These are phyloP conservation scores for Oophaga pumilio DNA, from an alignment of 2,113 vertebrate genomes.

Conservation along the genomic window DNA sequence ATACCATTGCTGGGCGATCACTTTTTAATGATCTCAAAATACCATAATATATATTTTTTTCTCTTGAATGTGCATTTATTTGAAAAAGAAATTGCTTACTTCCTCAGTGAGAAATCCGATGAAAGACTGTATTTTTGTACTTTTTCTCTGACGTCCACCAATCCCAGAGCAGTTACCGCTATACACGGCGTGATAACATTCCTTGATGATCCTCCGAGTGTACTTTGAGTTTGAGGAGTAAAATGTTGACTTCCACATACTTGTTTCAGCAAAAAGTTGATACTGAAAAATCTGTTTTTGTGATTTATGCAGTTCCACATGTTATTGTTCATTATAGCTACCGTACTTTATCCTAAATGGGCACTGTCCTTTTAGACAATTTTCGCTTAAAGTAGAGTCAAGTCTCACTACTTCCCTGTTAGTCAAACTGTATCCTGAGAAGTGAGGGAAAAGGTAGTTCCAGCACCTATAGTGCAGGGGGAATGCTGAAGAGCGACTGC, in stretches of 20 bases:
- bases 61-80: not conserved
- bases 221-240: not conserved
- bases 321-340: too few species aligned
- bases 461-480: too few species aligned
- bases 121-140: conserved; percentile 19
- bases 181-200: not conserved
- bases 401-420: too few species aligned
- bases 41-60: not conserved
- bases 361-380: too few species aligned
- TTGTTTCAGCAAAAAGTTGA: not conserved
- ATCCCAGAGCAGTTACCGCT: not conserved
- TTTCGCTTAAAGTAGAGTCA: too few species aligned
- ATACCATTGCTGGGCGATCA: not conserved
- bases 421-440: too few species aligned
- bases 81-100: not conserved
- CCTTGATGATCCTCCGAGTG: conserved; percentile 3
- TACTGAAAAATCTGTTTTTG: too few species aligned
- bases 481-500: too few species aligned
- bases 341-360: too few species aligned
- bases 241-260: not conserved
- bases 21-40: not conserved
- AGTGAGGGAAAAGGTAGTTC: too few species aligned
- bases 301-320: too few species aligned
- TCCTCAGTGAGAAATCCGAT: conserved; percentile 23
- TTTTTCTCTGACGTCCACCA: not conserved